Evolutionary conservation across 1,140 invertebrate species (phyloP).

Genomic region (Varroa destructor): DNA sequence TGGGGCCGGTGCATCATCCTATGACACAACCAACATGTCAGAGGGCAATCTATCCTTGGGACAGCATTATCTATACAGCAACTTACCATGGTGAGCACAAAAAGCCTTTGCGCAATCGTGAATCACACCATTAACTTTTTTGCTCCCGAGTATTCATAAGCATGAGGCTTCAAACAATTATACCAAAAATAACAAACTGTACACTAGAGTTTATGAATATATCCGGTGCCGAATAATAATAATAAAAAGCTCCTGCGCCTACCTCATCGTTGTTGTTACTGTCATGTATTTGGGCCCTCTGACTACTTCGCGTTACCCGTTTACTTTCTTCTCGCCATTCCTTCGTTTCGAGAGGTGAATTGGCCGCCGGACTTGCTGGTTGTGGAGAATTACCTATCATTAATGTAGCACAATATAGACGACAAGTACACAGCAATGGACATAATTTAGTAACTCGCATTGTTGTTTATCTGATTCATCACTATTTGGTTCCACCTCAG

Average conservation of each 20-base stretch:
- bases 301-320: slow-evolving; percentile 18
- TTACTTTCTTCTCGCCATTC: slow-evolving; percentile 24
- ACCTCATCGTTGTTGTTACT: background rate
- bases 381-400: slow-evolving; percentile 7
- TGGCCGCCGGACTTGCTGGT: slow-evolving; percentile 1
- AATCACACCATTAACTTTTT: no score
- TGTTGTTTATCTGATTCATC: no score
- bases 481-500: no score
- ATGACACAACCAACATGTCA: background rate
- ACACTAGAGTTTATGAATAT: no score
- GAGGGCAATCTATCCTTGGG: background rate
- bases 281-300: slow-evolving; percentile 10
- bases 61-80: background rate
- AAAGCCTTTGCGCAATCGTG: no score
- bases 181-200: no score
- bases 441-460: no score
- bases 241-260: no score
- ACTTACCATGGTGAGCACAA: background rate
- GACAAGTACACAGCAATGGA: no score
- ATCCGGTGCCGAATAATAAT: no score
- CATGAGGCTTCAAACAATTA: no score
- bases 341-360: slow-evolving; percentile 17
- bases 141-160: no score
- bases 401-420: background rate
- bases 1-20: slow-evolving; percentile 5